Evolutionary conservation across 2,113 vertebrate genomes (phyloP).

Genomic region (Thinocorus orbignyianus): DNA sequence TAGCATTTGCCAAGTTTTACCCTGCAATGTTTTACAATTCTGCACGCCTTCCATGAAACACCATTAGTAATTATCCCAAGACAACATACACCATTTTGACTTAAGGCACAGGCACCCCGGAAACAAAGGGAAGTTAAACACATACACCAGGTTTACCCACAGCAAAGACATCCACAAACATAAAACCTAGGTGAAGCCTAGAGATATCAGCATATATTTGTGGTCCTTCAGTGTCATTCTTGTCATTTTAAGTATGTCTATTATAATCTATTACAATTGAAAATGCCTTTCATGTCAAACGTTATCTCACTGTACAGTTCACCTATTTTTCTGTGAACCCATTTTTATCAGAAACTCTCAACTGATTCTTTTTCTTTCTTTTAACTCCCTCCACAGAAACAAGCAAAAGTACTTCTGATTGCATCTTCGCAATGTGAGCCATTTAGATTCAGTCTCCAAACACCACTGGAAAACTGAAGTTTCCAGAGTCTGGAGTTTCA

Average conservation of each 20-base stretch:
- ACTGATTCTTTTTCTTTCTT: constrained; percentile 52
- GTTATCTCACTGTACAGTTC: constrained; percentile 82
- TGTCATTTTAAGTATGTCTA: constrained; percentile 84
- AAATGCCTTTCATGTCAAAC: constrained; percentile 86
- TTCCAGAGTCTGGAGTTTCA: constrained; percentile 83
- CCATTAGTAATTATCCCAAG: constrained; percentile 63
- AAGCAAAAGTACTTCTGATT: constrained; percentile 84
- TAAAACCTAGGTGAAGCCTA: constrained; percentile 41
- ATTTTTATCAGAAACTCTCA: constrained; percentile 86
- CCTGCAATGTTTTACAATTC: constrained; percentile 14
- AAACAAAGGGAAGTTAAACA: constrained; percentile 70
- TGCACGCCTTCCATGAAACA: not conserved
- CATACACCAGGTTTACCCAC: constrained; percentile 69
- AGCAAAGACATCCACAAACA: constrained; percentile 40
- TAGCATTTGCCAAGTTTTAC: constrained; percentile 60
- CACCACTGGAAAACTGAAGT: constrained; percentile 85
- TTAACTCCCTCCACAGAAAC: constrained; percentile 77
- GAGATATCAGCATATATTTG: not conserved
- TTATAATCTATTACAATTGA: constrained; percentile 87
- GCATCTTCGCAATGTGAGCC: constrained; percentile 84
- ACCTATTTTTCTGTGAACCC: constrained; percentile 82
- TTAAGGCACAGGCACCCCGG: constrained; percentile 64
- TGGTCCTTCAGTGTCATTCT: constrained; percentile 77
- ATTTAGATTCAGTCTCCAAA: constrained; percentile 83
- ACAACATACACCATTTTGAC: constrained; percentile 60